These are phyloP conservation scores for Molothrus ater DNA, from an alignment of 2,797 vertebrate species.

Conservation along the genomic window DNA sequence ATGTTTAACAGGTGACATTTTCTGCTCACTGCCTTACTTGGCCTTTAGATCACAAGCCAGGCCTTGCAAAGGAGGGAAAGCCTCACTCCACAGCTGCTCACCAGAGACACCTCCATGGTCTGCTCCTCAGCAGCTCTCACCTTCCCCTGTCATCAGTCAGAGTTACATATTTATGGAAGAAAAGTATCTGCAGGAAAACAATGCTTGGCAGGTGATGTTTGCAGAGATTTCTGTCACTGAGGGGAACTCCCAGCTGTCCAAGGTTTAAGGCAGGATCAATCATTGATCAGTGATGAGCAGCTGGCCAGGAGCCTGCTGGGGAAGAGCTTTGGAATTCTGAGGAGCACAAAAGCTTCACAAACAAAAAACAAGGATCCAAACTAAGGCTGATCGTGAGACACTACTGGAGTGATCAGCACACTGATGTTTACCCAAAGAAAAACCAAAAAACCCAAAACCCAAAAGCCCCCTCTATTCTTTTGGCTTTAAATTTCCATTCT, in stretches of 20 bases:
- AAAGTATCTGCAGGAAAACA: neutral
- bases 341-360: neutral
- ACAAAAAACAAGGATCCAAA: neutral
- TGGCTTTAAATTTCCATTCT: neutral
- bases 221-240: neutral
- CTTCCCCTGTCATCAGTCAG: neutral
- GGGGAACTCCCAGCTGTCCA: neutral
- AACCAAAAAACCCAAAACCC: neutral
- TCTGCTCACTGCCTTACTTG: neutral
- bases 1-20: neutral
- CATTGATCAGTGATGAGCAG: neutral
- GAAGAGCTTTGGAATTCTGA: neutral
- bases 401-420: neutral
- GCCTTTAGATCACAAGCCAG: neutral
- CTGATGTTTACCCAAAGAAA: neutral
- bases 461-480: neutral
- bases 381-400: neutral
- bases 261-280: neutral
- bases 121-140: neutral
- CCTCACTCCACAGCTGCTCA: accelerated
- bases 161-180: neutral
- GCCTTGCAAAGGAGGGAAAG: neutral
- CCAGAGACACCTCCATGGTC: neutral
- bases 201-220: neutral
- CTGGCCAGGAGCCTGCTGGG: neutral